Conservation (phyloP, 2,113 vertebrate species). For the Xenopus laevis region DNA sequence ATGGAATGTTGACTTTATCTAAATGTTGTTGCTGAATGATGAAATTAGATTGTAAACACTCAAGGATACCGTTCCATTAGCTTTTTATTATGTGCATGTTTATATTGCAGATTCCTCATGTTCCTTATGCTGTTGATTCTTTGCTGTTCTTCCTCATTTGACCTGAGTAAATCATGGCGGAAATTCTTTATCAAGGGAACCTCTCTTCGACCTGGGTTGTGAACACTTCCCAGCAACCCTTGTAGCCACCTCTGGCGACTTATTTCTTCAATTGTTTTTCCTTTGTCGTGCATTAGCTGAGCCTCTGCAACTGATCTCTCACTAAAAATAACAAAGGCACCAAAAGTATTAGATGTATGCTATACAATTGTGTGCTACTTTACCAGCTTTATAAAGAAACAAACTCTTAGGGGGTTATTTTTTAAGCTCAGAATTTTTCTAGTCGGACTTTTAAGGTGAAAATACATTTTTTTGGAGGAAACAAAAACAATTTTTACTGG, state of each 20-base stretch:
- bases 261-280: conserved; percentile 40
- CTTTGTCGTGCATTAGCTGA: conserved; percentile 40
- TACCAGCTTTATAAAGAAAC: too few species aligned
- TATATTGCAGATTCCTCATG: conserved; percentile 27
- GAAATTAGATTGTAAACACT: background rate
- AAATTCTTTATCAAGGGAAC: conserved; percentile 11
- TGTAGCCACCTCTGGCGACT: conserved; percentile 31
- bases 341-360: background rate
- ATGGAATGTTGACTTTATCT: background rate
- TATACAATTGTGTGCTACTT: too few species aligned
- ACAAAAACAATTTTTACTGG: too few species aligned
- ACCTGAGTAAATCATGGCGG: conserved; percentile 8
- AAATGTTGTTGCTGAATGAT: background rate
- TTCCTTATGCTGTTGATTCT: conserved; percentile 9
- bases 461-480: too few species aligned
- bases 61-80: conserved; percentile 13
- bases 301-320: conserved; percentile 33
- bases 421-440: too few species aligned
- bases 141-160: conserved; percentile 8
- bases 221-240: conserved; percentile 16
- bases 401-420: too few species aligned
- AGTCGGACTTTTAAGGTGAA: too few species aligned
- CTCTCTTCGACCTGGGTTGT: conserved; percentile 34
- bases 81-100: conserved; percentile 21
- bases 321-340: conserved; percentile 6